phyloP scores from a whole-genome alignment of 92 coral and sea anemone genomes.

The Zoanthus sansibaricus region DNA sequence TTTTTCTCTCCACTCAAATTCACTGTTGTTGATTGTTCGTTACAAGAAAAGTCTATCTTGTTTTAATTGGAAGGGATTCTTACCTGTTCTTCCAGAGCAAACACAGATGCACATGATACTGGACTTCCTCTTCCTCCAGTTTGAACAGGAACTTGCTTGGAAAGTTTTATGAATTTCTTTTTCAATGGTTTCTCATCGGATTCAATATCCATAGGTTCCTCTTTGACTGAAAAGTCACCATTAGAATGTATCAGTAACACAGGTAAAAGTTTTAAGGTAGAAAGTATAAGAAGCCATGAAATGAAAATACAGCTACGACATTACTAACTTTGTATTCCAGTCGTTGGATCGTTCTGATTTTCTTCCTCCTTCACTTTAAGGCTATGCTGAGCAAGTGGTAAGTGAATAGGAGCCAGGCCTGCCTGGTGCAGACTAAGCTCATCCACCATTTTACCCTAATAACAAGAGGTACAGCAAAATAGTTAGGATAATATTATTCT shows the following conservation, averaged over 20 bases:
- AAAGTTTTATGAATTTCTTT: slow-evolving; percentile 37
- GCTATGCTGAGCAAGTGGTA: slow-evolving; percentile 39
- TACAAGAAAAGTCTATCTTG: no score
- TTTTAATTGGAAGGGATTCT: not conserved
- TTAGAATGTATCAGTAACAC: not conserved
- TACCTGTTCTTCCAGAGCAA: slow-evolving; percentile 16
- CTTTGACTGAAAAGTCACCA: slow-evolving; percentile 22
- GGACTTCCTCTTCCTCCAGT: slow-evolving; percentile 41
- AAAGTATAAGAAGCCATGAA: not conserved
- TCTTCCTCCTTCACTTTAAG: slow-evolving; percentile 30
- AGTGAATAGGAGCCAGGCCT: slow-evolving; percentile 37
- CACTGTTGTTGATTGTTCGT: no score
- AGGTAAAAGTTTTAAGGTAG: not conserved
- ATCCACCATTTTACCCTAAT: slow-evolving; percentile 28
- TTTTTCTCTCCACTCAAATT: no score
- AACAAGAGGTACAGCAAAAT: not conserved
- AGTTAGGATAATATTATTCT: not conserved
- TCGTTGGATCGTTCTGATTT: not conserved
- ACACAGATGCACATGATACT: slow-evolving; percentile 27
- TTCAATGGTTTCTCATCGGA: slow-evolving; percentile 11
- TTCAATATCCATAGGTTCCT: slow-evolving; percentile 39
- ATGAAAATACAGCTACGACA: not conserved
- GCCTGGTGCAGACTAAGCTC: slow-evolving; percentile 17
- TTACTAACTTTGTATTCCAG: slow-evolving; percentile 24
- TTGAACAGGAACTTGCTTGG: slow-evolving; percentile 32